A percentile compares a stretch with the other conserved stretches of the same genome.
Evolutionary conservation across 1,140 invertebrate species (phyloP).

Genomic region (Eueides isabella): DNA sequence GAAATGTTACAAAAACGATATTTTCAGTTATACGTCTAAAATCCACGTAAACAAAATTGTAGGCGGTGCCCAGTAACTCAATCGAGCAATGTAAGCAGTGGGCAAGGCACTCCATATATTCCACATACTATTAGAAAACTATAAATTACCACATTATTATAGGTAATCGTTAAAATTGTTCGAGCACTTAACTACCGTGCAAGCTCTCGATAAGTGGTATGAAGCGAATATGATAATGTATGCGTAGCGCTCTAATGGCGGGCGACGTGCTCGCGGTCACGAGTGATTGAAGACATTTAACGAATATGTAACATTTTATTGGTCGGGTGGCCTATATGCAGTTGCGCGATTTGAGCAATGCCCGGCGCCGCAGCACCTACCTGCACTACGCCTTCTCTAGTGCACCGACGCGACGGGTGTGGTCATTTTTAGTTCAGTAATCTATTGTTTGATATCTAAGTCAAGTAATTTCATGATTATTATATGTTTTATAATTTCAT

Average conservation of each 20-base stretch:
- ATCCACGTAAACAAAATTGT: not conserved
- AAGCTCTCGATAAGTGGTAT: not conserved
- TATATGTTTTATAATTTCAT: not conserved
- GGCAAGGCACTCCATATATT: not conserved
- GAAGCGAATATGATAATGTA: not conserved
- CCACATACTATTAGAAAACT: not conserved
- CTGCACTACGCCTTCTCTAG: no score
- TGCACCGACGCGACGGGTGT: no score
- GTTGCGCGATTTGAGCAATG: slow-evolving; percentile 10
- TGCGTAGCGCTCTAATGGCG: not conserved
- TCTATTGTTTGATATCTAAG: slow-evolving; percentile 22
- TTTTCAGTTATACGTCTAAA: no score
- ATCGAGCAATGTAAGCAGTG: no score
- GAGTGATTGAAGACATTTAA: not conserved
- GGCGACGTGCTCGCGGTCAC: not conserved
- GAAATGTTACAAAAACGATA: no score
- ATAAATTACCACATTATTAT: not conserved
- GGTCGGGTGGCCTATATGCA: not conserved
- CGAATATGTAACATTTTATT: not conserved
- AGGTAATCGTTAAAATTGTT: not conserved
- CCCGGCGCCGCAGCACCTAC: slow-evolving; percentile 13
- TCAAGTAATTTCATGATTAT: no score
- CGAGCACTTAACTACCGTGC: not conserved
- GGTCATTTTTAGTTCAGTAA: slow-evolving; percentile 13
- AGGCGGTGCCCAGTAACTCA: no score